Conservation (phyloP, 2,888 invertebrate species). For the Oeneis ivallda region DNA sequence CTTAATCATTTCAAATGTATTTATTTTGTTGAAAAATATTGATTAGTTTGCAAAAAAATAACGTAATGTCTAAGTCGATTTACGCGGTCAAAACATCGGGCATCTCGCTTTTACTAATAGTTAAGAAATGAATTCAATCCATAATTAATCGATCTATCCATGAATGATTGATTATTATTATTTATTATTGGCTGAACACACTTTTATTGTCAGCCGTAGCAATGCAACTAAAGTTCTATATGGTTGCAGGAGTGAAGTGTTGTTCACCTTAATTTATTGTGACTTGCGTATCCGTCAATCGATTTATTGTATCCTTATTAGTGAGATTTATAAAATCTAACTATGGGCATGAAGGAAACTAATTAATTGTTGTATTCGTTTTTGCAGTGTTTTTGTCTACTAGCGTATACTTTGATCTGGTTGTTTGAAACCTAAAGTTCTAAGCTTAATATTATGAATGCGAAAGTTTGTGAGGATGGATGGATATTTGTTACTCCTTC, state of each 20-base stretch:
- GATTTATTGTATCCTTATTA: not conserved
- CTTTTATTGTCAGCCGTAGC: constrained; percentile 18
- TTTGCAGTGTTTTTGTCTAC: not conserved
- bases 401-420: not conserved
- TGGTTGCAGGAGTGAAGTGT: constrained; percentile 15
- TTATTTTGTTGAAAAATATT: too few species aligned
- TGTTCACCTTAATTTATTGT: constrained; percentile 22
- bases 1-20: too few species aligned
- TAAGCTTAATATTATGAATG: too few species aligned
- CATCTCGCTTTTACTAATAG: too few species aligned
- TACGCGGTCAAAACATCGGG: too few species aligned
- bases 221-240: constrained; percentile 9
- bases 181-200: constrained; percentile 6
- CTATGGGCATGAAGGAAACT: too few species aligned
- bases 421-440: not conserved
- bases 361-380: too few species aligned
- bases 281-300: constrained; percentile 19
- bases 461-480: too few species aligned
- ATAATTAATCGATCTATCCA: constrained; percentile 14
- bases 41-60: too few species aligned
- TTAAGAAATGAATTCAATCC: constrained; percentile 1
- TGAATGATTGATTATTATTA: constrained; percentile 23
- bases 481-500: too few species aligned
- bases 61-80: too few species aligned
- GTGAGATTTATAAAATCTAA: too few species aligned